A percentile compares a stretch with the other conserved stretches of the same genome.
Evolutionary conservation across 2,113 vertebrate genomes (phyloP).

Genomic region (Scatophagus argus): DNA sequence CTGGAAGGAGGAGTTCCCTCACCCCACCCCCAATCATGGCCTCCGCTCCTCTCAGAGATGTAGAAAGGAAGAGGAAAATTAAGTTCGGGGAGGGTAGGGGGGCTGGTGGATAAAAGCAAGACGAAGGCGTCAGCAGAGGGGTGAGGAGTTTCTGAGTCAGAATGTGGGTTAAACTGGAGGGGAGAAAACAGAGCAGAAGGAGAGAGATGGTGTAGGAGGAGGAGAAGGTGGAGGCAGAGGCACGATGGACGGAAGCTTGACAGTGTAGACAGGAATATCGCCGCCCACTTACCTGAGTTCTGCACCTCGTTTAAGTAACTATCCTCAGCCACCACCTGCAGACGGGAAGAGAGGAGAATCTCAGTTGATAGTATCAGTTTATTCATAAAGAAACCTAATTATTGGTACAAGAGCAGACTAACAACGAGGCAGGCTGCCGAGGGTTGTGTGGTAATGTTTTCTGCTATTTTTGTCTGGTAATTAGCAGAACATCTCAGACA

Average conservation of each 20-base stretch:
- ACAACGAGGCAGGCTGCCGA: background rate
- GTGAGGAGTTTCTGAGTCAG: conserved; percentile 45
- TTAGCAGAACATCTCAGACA: background rate
- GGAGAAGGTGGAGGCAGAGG: conserved; percentile 20
- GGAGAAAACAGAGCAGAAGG: background rate
- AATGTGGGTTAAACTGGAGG: conserved; percentile 61
- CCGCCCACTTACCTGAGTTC: conserved; percentile 82
- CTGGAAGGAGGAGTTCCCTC: conserved; percentile 44
- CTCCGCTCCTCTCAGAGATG: conserved; percentile 24
- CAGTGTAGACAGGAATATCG: conserved; percentile 2
- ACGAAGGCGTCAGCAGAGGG: conserved; percentile 11
- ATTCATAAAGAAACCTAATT: background rate
- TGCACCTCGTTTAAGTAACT: conserved; percentile 86
- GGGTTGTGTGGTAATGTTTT: background rate
- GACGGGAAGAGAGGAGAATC: background rate
- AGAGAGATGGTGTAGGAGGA: conserved; percentile 35
- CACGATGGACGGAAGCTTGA: conserved; percentile 30
- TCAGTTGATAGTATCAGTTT: background rate
- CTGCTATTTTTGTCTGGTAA: background rate
- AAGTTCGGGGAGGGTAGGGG: conserved; percentile 24
- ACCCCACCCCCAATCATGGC: conserved; percentile 58
- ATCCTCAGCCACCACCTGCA: conserved; percentile 84
- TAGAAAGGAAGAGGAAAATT: conserved; percentile 5
- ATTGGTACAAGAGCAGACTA: background rate
- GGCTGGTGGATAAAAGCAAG: conserved; percentile 7